phyloP scores from a whole-genome alignment of 2,113 vertebrate species.

The Gobio gobio region DNA sequence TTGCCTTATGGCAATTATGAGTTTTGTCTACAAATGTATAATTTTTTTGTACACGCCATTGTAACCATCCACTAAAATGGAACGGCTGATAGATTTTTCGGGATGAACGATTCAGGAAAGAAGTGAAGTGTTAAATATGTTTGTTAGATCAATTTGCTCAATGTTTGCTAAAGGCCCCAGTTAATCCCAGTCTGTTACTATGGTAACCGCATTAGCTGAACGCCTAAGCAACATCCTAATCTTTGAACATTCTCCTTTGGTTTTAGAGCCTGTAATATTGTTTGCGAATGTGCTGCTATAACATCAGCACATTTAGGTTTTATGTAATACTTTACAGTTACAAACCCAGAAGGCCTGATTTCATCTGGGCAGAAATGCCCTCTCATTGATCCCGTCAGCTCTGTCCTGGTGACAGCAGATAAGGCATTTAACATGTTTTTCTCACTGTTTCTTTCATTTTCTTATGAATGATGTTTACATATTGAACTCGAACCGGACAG shows the following conservation, averaged over 20 bases:
- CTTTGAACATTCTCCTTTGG: neutral
- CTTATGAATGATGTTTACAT: slow-evolving; percentile 44
- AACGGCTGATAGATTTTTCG: neutral
- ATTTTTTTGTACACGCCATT: neutral
- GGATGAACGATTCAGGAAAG: neutral
- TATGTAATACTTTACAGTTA: neutral
- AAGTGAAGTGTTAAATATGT: slow-evolving; percentile 14
- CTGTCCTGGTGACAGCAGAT: neutral
- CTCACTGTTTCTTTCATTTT: neutral
- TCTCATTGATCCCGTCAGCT: slow-evolving; percentile 21
- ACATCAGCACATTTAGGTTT: neutral
- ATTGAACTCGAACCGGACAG: neutral
- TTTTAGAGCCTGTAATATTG: neutral
- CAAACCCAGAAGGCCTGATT: neutral
- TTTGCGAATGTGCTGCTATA: neutral
- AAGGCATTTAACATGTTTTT: slow-evolving; percentile 18
- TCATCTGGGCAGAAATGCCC: neutral
- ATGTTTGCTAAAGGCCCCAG: slow-evolving; percentile 31
- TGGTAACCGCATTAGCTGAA: slow-evolving; percentile 7
- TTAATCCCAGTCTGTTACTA: slow-evolving; percentile 40
- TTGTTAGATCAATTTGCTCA: neutral
- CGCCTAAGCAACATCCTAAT: neutral
- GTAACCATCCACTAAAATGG: neutral
- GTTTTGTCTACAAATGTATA: neutral
- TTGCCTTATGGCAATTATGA: neutral